Evolutionary conservation across 2,113 vertebrate species (phyloP), one percentile per base, ranked within the genome.

Genomic region (Phyllostomus discolor): DNA sequence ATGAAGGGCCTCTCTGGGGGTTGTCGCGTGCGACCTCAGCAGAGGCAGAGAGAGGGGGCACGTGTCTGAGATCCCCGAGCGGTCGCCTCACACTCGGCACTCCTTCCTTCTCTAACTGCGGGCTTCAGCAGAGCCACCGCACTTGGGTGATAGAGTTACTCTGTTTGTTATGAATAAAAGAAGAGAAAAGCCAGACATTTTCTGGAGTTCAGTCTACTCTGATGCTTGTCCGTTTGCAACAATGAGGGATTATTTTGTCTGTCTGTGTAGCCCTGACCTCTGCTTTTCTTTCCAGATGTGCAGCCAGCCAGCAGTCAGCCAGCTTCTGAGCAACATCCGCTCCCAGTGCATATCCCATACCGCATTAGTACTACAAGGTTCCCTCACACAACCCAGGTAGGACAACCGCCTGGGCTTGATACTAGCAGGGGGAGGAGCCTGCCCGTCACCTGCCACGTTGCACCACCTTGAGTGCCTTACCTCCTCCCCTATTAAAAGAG

Each of bases 301-400:
- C 98, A 99, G 99, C 98, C 99, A 99, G 99, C 99, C 99, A 88
- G 98, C 99, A 96, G 99, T 99, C 94, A 99, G 99, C 98, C 99
- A 99, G 98, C 99, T 99, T 97, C 99, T 99, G 98, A 99, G 99
- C 98, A 99, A 99, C 99, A 99, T 99, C 98, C 99, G 99, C 95
- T 99, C 99, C 10, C 99, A 99, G 98, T 99, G 99, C 98, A 99
- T 99, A 97, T 99, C 99, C 82, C 99, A 99, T 4, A 99, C 99
- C 89, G 99, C 99, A 75, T 98, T 99, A 96, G 99, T 99, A 92
- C 99, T 99, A 4, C 99, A 99, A 97, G 99, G 99, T 62, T 98
- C 99, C 91, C 98, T 99, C 59, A 99, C 99, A 5, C 99, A 99
- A 75, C 99, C 99, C 83, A 99, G 99, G 99, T 99, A 98, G 1